phyloP scores from a whole-genome alignment of 2,113 vertebrate species.

The Empidonax alnorum region DNA sequence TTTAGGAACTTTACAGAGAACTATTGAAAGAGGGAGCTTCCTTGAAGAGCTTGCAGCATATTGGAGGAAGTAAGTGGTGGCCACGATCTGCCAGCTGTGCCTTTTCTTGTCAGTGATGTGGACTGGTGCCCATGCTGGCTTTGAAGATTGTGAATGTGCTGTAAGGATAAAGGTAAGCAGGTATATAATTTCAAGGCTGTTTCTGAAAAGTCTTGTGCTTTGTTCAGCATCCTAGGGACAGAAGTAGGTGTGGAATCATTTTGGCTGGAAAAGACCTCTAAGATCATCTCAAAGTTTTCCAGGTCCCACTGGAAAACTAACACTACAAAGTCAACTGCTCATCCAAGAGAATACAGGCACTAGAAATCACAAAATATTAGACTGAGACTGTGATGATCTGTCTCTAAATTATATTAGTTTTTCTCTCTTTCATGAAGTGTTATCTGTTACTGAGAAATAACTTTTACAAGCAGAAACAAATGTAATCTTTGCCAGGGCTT shows the following conservation, averaged over 20 bases:
- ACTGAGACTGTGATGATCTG: neutral
- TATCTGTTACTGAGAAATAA: neutral
- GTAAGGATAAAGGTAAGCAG: neutral
- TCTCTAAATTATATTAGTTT: neutral
- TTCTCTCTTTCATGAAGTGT: neutral
- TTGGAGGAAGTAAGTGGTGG: neutral
- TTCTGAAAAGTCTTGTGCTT: neutral
- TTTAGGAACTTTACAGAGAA: neutral
- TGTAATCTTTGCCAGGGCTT: neutral
- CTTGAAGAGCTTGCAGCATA: neutral
- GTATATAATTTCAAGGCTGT: neutral
- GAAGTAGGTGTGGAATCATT: neutral
- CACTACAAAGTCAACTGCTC: neutral
- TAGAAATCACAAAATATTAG: neutral
- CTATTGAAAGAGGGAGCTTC: neutral
- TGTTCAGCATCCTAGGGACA: neutral
- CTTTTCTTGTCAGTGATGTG: neutral
- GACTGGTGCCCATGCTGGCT: fast-evolving
- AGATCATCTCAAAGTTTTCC: neutral
- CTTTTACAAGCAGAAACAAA: neutral
- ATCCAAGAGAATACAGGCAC: neutral
- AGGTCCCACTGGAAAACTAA: neutral
- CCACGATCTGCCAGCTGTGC: neutral
- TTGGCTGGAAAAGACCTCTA: neutral
- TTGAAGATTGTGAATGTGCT: neutral